A percentile compares a stretch with the other conserved stretches of the same genome.
phyloP scores from a whole-genome alignment of 2,888 invertebrate species.

The Heterodera filipjevi region DNA sequence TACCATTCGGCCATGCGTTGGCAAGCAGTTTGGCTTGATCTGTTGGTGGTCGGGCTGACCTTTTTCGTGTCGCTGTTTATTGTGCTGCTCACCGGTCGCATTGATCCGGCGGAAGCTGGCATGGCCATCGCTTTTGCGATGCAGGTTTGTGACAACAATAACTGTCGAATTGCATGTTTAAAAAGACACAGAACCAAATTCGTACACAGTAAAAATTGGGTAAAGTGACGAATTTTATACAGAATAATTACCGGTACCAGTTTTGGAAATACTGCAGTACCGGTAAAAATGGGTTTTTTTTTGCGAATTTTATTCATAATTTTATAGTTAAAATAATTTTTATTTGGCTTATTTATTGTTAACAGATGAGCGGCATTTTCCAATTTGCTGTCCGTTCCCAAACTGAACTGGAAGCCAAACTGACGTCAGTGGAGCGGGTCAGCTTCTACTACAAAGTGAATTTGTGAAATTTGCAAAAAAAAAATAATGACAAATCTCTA shows the following conservation, averaged over 20 bases:
- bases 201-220: too few species aligned
- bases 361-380: slow-evolving; percentile 71
- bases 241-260: too few species aligned
- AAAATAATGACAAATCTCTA: too few species aligned
- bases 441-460: slow-evolving; percentile 11
- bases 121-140: slow-evolving; percentile 72
- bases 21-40: slow-evolving; percentile 67
- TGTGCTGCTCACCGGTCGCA: slow-evolving; percentile 67
- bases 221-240: too few species aligned
- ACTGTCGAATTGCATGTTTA: too few species aligned
- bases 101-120: slow-evolving; percentile 71
- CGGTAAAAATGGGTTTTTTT: too few species aligned
- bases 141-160: slow-evolving; percentile 67
- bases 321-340: too few species aligned
- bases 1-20: slow-evolving; percentile 67
- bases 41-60: slow-evolving; percentile 66
- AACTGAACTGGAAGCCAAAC: slow-evolving; percentile 84
- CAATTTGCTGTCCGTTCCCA: slow-evolving; percentile 79
- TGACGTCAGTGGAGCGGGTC: slow-evolving; percentile 15
- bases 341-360: too few species aligned
- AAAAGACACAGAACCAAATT: too few species aligned
- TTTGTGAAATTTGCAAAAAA: too few species aligned
- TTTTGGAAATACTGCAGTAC: too few species aligned
- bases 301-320: too few species aligned
- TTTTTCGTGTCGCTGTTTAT: slow-evolving; percentile 69